Evolutionary conservation across 2,797 vertebrate species (phyloP).

Genomic region (Poeciliopsis infans): DNA sequence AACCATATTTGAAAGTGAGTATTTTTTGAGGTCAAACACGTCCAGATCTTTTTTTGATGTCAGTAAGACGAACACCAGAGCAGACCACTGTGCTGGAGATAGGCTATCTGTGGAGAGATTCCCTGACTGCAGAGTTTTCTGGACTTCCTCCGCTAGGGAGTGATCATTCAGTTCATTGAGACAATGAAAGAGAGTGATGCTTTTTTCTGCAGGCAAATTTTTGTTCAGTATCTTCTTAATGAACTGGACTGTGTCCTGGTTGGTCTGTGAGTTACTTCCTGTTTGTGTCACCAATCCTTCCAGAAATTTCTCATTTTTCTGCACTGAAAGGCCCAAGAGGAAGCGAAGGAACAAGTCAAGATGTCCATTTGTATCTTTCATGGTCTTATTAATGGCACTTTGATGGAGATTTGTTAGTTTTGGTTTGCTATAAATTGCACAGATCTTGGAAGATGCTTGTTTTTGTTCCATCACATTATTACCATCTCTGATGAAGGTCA

Average conservation of each 20-base stretch:
- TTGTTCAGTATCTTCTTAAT: neutral
- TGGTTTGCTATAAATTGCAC: neutral
- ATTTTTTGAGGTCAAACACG: neutral
- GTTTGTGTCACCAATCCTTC: neutral
- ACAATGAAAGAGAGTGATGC: neutral
- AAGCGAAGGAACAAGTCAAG: slow-evolving; percentile 13
- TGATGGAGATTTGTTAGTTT: neutral
- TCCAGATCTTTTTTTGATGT: neutral
- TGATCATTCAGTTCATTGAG: neutral
- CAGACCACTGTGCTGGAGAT: neutral
- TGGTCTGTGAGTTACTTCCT: neutral
- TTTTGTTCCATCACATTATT: neutral
- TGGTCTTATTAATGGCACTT: neutral
- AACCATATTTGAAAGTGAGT: neutral
- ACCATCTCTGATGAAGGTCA: slow-evolving; percentile 1
- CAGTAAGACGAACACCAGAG: slow-evolving; percentile 13
- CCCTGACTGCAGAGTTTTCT: neutral
- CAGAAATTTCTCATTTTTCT: neutral
- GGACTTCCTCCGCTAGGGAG: neutral
- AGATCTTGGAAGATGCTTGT: neutral
- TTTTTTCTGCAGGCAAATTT: neutral
- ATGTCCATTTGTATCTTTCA: slow-evolving; percentile 9
- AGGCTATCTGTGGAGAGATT: neutral
- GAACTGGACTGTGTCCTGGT: neutral
- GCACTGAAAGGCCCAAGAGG: slow-evolving; percentile 16